A percentile compares a stretch with the other conserved stretches of the same genome.
These are phyloP conservation scores for Vicugna pacos DNA, from an alignment of 2,113 vertebrate genomes.

Conservation along the genomic window DNA sequence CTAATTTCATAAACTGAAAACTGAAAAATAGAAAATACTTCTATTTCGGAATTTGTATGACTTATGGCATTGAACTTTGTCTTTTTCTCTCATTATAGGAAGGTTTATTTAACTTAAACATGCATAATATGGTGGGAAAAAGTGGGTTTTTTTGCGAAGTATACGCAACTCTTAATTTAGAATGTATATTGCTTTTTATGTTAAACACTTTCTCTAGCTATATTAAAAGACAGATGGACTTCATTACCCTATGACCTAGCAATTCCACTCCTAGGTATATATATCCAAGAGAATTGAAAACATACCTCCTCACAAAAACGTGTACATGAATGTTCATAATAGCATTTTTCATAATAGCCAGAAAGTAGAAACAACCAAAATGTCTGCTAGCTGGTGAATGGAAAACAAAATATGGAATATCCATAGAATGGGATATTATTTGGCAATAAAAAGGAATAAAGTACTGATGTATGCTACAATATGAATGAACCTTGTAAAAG, in stretches of 20 bases:
- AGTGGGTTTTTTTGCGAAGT: conserved; percentile 5
- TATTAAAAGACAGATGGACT: neutral
- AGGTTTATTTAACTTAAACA: neutral
- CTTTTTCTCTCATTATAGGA: neutral
- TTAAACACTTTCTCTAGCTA: neutral
- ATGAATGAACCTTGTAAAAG: neutral
- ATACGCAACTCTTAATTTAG: neutral
- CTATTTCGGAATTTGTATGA: conserved; percentile 27
- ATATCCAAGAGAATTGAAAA: conserved; percentile 24
- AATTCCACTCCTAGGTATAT: neutral
- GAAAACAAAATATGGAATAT: conserved; percentile 11
- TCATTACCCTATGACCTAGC: neutral
- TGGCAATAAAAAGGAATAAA: neutral
- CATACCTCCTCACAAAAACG: neutral
- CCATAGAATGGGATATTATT: neutral
- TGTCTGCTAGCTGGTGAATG: neutral
- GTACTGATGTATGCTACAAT: neutral
- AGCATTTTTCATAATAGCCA: neutral
- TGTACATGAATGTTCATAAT: neutral
- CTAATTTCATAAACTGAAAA: neutral
- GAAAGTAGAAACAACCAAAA: conserved; percentile 7
- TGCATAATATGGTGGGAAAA: neutral
- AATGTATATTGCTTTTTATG: neutral
- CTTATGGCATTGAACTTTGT: neutral
- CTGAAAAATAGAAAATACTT: conserved; percentile 29